Evolutionary conservation across 2,888 invertebrate genomes (phyloP).

Genomic region (Frankliniella intonsa): DNA sequence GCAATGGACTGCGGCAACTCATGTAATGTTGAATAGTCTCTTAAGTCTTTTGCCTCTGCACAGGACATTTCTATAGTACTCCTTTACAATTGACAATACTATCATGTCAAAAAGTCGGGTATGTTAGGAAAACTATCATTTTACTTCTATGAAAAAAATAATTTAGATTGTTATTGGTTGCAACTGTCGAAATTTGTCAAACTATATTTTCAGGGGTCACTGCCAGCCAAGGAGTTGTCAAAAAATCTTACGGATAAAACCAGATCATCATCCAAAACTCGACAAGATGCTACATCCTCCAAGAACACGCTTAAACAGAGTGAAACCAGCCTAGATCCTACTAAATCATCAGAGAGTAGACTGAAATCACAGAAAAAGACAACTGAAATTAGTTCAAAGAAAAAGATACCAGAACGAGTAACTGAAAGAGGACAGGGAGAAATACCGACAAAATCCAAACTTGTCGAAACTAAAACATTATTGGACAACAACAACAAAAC

Average conservation of each 20-base stretch:
- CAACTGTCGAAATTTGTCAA: neutral
- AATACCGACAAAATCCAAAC: neutral
- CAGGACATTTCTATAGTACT: neutral
- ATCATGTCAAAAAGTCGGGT: neutral
- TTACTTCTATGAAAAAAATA: neutral
- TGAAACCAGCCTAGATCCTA: neutral
- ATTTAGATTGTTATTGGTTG: neutral
- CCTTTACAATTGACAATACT: neutral
- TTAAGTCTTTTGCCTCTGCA: neutral
- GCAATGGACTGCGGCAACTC: no score
- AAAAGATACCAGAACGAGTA: neutral
- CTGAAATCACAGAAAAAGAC: neutral
- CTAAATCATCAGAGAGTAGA: neutral
- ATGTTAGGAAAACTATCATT: neutral
- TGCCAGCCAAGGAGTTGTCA: neutral
- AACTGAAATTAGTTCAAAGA: neutral
- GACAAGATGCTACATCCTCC: neutral
- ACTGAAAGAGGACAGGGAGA: neutral
- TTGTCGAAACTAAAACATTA: neutral
- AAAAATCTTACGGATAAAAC: neutral
- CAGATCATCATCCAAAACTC: neutral
- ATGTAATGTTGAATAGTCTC: neutral
- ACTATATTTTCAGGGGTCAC: neutral
- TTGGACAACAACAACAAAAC: neutral
- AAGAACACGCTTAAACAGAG: neutral